Conservation (phyloP, 2,888 invertebrate genomes). For the Aradus depressus region DNA sequence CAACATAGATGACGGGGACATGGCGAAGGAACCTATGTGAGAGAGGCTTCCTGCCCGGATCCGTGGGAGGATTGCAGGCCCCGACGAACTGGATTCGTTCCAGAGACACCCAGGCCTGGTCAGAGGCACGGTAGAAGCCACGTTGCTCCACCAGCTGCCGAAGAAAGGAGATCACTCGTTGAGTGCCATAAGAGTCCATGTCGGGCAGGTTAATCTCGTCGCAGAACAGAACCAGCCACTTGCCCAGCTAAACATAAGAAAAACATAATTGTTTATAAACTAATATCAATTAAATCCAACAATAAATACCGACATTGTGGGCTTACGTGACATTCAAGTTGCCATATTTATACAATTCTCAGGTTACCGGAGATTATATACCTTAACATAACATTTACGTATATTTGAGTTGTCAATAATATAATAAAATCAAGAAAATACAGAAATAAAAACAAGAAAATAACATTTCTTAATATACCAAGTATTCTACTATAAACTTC, state of each 20-base stretch:
- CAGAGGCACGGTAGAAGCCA: constrained; percentile 75
- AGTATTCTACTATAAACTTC: too few relatives aligned
- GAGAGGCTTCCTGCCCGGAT: constrained; percentile 93
- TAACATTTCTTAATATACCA: too few relatives aligned
- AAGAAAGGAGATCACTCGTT: constrained; percentile 97
- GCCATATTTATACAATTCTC: too few relatives aligned
- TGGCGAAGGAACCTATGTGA: constrained; percentile 83
- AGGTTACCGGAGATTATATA: too few relatives aligned
- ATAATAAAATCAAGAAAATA: too few relatives aligned
- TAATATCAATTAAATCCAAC: background rate
- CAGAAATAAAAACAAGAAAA: too few relatives aligned
- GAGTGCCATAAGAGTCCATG: constrained; percentile 95
- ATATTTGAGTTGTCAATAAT: too few relatives aligned
- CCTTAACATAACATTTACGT: too few relatives aligned
- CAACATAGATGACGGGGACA: constrained; percentile 97
- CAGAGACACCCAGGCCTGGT: constrained; percentile 80
- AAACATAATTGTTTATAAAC: background rate
- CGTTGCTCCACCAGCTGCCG: constrained; percentile 94
- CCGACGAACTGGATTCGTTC: constrained; percentile 99
- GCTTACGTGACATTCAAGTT: constrained; percentile 1
- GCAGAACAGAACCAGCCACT: constrained; percentile 98
- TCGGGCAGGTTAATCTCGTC: constrained; percentile 99
- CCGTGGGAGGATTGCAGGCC: constrained; percentile 98
- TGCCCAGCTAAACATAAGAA: constrained; percentile 56
- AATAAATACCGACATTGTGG: constrained; percentile 9